Evolutionary conservation across 2,888 invertebrate species (phyloP).

Genomic region (Lithophane leautieri): DNA sequence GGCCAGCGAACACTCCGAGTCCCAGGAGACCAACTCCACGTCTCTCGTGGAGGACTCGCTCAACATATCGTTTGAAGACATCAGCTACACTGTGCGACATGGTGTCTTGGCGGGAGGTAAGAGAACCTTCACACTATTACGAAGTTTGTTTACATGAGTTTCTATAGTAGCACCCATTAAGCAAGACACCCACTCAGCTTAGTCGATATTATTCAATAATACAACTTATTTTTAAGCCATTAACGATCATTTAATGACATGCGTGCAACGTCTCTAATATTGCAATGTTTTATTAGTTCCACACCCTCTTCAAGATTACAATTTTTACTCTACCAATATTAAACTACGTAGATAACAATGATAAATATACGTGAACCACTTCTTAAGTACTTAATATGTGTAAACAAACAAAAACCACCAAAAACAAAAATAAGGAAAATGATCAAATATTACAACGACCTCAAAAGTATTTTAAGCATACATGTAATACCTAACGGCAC

Average conservation of each 20-base stretch:
- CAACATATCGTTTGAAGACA: constrained; percentile 92
- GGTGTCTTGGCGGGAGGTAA: constrained; percentile 91
- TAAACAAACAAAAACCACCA: constrained; percentile 17
- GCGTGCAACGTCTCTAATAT: constrained; percentile 8
- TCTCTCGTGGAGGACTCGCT: constrained; percentile 86
- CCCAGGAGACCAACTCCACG: constrained; percentile 84
- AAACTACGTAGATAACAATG: constrained; percentile 28
- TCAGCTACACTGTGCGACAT: constrained; percentile 92
- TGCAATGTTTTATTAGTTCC: constrained; percentile 3
- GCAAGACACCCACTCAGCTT: constrained; percentile 29
- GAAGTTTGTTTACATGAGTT: constrained; percentile 47
- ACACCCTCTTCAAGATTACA: background rate
- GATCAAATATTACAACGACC: background rate
- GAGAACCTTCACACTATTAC: constrained; percentile 57
- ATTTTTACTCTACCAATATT: background rate
- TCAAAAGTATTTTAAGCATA: background rate
- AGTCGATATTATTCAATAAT: constrained; percentile 23
- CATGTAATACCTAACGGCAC: background rate
- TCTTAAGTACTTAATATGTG: background rate
- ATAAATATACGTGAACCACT: constrained; percentile 6
- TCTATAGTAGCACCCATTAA: constrained; percentile 31
- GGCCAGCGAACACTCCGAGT: constrained; percentile 84
- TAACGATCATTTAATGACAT: background rate
- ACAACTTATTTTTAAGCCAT: background rate
- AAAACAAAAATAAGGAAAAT: constrained; percentile 39